A percentile compares a stretch with the other conserved stretches of the same genome.
These are phyloP conservation scores for Xanthia togata DNA, from an alignment of 2,888 invertebrate genomes.

Conservation along the genomic window DNA sequence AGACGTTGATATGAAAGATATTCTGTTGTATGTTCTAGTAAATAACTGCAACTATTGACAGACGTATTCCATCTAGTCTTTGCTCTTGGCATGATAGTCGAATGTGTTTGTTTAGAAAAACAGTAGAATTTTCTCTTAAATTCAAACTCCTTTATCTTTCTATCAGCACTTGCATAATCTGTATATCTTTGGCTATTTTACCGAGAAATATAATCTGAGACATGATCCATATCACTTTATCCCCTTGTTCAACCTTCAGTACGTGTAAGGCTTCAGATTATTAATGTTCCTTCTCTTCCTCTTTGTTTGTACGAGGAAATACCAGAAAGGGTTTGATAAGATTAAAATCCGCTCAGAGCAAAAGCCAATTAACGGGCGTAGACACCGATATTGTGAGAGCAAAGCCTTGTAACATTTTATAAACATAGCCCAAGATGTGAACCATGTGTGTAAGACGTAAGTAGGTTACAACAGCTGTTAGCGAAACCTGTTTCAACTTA, in stretches of 20 bases:
- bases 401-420: constrained; percentile 60
- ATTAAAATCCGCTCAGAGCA: constrained; percentile 53
- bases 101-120: constrained; percentile 39
- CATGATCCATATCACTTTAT: constrained; percentile 36
- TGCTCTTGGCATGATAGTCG: constrained; percentile 25
- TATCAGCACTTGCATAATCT: constrained; percentile 6
- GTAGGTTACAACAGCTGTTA: constrained; percentile 44
- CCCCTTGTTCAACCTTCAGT: constrained; percentile 34
- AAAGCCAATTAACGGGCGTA: constrained; percentile 58
- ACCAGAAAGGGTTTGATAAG: constrained; percentile 47
- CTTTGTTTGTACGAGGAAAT: constrained; percentile 46
- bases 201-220: constrained; percentile 23
- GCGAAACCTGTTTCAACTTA: constrained; percentile 20
- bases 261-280: constrained; percentile 59
- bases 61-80: constrained; percentile 44
- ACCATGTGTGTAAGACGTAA: constrained; percentile 42
- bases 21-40: constrained; percentile 40
- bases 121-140: constrained; percentile 1
- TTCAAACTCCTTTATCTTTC: constrained; percentile 22
- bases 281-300: constrained; percentile 39
- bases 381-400: constrained; percentile 54
- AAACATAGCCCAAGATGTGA: constrained; percentile 54
- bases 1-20: constrained; percentile 43
- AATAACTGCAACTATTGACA: constrained; percentile 57
- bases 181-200: background rate